A percentile compares a stretch with the other conserved stretches of the same genome.
Conservation (phyloP, 2,888 invertebrate genomes). For the Physocephala rufipes region DNA sequence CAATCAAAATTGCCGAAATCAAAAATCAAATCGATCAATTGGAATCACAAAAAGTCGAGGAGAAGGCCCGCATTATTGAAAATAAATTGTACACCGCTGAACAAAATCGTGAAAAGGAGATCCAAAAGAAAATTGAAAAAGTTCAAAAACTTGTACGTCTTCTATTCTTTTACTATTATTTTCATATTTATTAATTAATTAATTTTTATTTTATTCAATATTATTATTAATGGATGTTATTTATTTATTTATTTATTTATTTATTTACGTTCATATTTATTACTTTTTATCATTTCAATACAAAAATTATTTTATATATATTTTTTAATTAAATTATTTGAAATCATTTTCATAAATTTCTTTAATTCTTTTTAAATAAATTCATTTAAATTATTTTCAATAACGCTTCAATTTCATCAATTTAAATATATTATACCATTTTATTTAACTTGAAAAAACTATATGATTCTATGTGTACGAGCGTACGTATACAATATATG, state of each 20-base stretch:
- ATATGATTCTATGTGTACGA: no score
- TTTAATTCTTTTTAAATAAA: background rate
- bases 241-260: slow-evolving; percentile 33
- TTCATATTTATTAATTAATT: slow-evolving; percentile 2
- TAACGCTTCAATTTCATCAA: background rate
- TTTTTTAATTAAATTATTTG: background rate
- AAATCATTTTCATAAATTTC: background rate
- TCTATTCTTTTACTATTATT: slow-evolving; percentile 48
- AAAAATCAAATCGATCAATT: slow-evolving; percentile 71
- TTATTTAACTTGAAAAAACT: no score
- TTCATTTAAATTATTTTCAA: background rate
- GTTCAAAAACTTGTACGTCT: slow-evolving; percentile 83
- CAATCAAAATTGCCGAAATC: slow-evolving; percentile 75
- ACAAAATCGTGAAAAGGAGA: slow-evolving; percentile 84
- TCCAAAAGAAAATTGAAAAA: slow-evolving; percentile 85
- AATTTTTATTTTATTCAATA: slow-evolving; percentile 26
- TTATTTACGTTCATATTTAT: slow-evolving; percentile 31
- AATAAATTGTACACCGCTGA: slow-evolving; percentile 83
- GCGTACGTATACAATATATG: no score
- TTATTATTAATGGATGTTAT: no score
- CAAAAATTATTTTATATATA: slow-evolving; percentile 27
- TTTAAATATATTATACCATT: background rate
- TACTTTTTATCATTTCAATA: no score
- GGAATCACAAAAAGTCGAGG: slow-evolving; percentile 72
- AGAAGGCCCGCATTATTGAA: slow-evolving; percentile 75